A percentile compares a stretch with the other conserved stretches of the same genome.
Evolutionary conservation across 1,140 invertebrate species (phyloP).

Genomic region (Contarinia nasturtii): DNA sequence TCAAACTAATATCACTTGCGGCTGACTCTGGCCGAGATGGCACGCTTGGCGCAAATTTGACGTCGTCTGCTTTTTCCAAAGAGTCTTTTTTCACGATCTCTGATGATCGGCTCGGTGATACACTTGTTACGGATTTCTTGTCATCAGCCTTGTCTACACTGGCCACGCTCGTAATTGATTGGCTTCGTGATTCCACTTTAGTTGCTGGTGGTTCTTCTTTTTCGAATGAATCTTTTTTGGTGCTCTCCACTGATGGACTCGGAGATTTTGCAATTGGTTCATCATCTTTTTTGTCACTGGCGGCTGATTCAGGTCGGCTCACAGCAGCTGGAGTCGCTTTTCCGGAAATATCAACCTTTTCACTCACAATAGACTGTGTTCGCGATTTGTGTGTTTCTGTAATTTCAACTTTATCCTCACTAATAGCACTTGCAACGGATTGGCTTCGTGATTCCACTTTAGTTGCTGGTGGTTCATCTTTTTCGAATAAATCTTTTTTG

Average conservation of each 20-base stretch:
- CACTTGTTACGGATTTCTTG: too few relatives aligned
- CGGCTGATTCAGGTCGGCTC: not conserved
- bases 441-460: not conserved
- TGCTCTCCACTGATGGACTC: not conserved
- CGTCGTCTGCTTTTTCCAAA: too few relatives aligned
- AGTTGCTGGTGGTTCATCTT: not conserved
- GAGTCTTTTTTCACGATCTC: not conserved
- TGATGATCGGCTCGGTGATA: not conserved
- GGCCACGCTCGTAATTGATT: too few relatives aligned
- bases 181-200: not conserved
- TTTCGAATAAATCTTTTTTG: not conserved
- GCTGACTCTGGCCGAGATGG: constrained; percentile 9
- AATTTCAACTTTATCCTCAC: constrained; percentile 2
- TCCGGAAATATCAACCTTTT: not conserved
- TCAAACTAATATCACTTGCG: constrained; percentile 6
- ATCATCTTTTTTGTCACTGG: constrained; percentile 1
- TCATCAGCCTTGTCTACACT: too few relatives aligned
- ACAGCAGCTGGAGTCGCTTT: constrained; percentile 2
- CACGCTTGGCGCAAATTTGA: constrained; percentile 6
- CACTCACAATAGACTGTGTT: not conserved
- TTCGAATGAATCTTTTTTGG: not conserved
- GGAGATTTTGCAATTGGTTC: too few relatives aligned
- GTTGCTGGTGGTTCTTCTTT: not conserved
- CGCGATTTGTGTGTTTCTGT: not conserved
- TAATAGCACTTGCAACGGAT: not conserved